Conservation (phyloP, 2,113 vertebrate genomes). For the Megaceryle torquata region DNA sequence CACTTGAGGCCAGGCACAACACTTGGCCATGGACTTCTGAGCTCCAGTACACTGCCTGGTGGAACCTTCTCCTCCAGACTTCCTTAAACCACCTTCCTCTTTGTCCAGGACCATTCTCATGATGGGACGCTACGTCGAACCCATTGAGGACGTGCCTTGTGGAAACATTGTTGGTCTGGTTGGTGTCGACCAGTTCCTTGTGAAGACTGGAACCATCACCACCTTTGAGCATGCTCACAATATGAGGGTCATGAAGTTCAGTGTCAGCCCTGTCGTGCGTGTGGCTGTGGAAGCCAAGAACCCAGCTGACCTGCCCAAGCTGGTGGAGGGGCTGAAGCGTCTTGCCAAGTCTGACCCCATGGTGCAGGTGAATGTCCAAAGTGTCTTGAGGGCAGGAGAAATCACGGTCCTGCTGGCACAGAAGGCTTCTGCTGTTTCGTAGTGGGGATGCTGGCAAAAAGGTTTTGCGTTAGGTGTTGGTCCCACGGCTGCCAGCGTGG, state of each 20-base stretch:
- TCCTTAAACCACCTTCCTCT: background rate
- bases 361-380: constrained; percentile 79
- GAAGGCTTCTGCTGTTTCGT: background rate
- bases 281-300: constrained; percentile 95
- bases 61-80: background rate
- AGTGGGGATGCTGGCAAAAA: background rate
- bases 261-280: constrained; percentile 92
- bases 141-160: constrained; percentile 95
- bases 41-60: background rate
- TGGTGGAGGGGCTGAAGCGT: constrained; percentile 93
- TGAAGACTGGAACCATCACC: constrained; percentile 96
- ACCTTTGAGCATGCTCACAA: constrained; percentile 94
- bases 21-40: rapidly evolving
- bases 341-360: constrained; percentile 95
- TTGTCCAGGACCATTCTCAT: constrained; percentile 89
- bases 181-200: constrained; percentile 91
- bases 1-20: rapidly evolving
- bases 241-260: constrained; percentile 98
- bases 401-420: background rate
- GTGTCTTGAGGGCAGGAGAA: too few species aligned
- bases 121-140: constrained; percentile 95
- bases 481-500: background rate
- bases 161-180: constrained; percentile 96
- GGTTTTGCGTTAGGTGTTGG: too few species aligned
- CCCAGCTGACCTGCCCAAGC: constrained; percentile 90